Evolutionary conservation across 2,888 invertebrate species (phyloP), one percentile per base, ranked within the genome.

Genomic region (Marronus borbonicus): DNA sequence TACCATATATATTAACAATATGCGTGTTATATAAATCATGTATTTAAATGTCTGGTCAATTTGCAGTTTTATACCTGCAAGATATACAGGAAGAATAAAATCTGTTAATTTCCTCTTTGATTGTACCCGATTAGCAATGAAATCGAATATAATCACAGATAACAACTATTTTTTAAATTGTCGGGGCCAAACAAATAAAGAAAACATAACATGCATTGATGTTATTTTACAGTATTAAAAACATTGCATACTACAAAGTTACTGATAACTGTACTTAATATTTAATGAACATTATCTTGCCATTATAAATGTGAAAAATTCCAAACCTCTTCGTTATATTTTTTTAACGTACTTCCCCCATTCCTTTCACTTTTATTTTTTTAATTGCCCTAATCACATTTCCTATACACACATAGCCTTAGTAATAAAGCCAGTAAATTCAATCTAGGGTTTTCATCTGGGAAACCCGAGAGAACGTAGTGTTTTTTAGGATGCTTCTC

Each of bases 341-440:
- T 75, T 44, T 10, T 44, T 44, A 10, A 44, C 8, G 12, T 44
- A 55, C 52, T 55, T 17, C n/a, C 52, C 17, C 14, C n/a, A n/a
- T 55, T 17, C 52, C 52, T 17, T 76, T 68, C 76, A 55, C 68
- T 17, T 20, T 31, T 76, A 49, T 5, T n/a, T 58, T 77, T n/a
- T 69, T 77, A 58, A 28, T 72, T 58, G 36, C 72, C 78, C 75
- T 72, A 72, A 60, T 24, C 39, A 39, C 60, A 72, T 69, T 70
- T 68, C 69, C 76, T 76, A 69, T 66, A 60, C 66, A 76, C 50
- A 58, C 31, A 31, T 78, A 78, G 78, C 78, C 78, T 76, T 76
- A 79, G 79, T 76, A 69, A 79, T 64, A 69, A 79, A 72, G 79
- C 79, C 79, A 79, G 79, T 79, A 79, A 79, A 36, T 55, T 17